Base-by-base conservation (phyloP, 2,113 vertebrate species). In the Thamnaconus septentrionalis region DNA sequence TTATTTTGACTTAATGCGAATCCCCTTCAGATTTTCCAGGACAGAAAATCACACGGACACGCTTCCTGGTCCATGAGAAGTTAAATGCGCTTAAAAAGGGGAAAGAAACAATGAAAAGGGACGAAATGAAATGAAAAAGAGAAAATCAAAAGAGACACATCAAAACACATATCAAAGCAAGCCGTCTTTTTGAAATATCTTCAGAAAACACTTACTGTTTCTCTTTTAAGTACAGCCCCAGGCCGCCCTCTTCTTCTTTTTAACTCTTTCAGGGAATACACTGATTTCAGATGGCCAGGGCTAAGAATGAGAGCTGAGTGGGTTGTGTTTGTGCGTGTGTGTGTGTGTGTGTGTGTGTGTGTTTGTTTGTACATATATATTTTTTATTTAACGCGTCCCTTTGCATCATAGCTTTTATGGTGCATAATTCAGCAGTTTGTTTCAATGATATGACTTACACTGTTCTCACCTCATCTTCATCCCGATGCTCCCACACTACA, bases 211-310 rank as follows among this genome's bases (percentile, higher is more conserved):
- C 68, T 53, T 64, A 31, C 67, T 56, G 47, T 71, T 76, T 67
- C 56, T 68, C 66, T 85, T 75, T 69, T 73, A 85, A 85, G 80
- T 56, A 68, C 39, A 63, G 74, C 80, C 83, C 46, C 72, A 3
- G 81, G 81, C 69, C 4, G 59, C 18, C 18, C 2, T 31, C 18
- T 31, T 31, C 18, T 31, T 31, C 43, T 62, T 56, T 56, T 80
- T 69, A 80, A 80, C 71, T 81, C 77, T 79, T 79, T 74, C 7
- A 4, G 61, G 56, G 63, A 72, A 46, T 12, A 46, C 61, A 59
- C 64, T 77, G 76, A 80, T 79, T 59, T 72, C 54, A 64, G 78
- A 62, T 51, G 60, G 54, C 73, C n/a, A 41, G 69, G 12, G 71
- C 69, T 60, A 49, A 71, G 18, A 56, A 65, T 72, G 52, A 18